A percentile compares a stretch with the other conserved stretches of the same genome.
Conservation (phyloP, 2,888 invertebrate genomes). For the Cyaniris semiargus region DNA sequence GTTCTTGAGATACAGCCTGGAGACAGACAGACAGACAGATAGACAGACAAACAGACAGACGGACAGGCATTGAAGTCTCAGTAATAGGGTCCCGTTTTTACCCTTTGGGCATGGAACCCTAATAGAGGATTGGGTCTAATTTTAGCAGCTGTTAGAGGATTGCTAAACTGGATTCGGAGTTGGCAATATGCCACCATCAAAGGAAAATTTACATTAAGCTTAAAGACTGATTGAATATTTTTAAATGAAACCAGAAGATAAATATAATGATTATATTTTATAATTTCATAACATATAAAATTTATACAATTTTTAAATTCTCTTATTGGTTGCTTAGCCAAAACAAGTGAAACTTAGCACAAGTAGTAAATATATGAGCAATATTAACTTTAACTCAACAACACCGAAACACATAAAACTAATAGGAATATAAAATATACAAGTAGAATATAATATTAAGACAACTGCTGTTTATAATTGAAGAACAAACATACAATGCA, state of each 20-base stretch:
- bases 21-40: no score
- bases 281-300: slow-evolving; percentile 38
- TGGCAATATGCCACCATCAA: no score
- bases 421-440: slow-evolving; percentile 21
- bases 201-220: not conserved
- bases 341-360: slow-evolving; percentile 47
- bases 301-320: slow-evolving; percentile 36
- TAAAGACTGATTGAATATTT: not conserved
- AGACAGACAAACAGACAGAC: no score
- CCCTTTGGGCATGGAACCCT: no score
- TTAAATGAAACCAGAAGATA: slow-evolving; percentile 38
- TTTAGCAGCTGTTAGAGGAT: not conserved
- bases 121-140: not conserved
- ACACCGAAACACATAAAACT: slow-evolving; percentile 23
- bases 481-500: not conserved
- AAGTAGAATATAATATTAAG: not conserved
- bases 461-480: not conserved
- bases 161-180: not conserved
- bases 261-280: slow-evolving; percentile 43
- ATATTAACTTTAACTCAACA: not conserved
- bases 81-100: no score
- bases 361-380: slow-evolving; percentile 30
- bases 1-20: no score
- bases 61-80: no score
- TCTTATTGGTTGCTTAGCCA: slow-evolving; percentile 45